These are phyloP conservation scores for Dolichopus griseipennis DNA, from an alignment of 2,888 invertebrate species.

Conservation along the genomic window DNA sequence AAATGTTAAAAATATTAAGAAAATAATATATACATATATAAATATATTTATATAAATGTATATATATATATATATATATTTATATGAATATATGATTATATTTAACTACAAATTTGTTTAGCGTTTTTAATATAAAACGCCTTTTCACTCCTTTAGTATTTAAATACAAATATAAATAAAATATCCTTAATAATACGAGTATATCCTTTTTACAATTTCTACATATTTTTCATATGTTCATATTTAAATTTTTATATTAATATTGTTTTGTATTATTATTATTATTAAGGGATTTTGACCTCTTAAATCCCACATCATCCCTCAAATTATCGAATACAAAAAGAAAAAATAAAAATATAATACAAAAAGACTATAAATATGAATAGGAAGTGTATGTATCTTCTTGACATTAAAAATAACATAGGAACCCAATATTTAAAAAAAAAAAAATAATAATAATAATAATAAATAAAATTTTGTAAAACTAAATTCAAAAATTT, in stretches of 20 bases:
- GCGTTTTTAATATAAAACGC: not conserved
- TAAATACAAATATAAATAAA: not conserved
- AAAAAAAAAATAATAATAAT: not conserved
- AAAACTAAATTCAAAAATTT: too few relatives aligned
- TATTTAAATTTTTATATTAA: too few relatives aligned
- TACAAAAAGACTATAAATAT: not conserved
- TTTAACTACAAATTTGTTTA: not conserved
- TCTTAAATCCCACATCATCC: slow-evolving; percentile 10
- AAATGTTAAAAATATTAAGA: too few relatives aligned
- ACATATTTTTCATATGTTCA: not conserved
- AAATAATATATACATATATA: too few relatives aligned
- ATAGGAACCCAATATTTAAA: not conserved
- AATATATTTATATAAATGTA: too few relatives aligned
- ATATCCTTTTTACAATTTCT: not conserved
- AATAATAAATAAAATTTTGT: not conserved
- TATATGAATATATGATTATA: too few relatives aligned
- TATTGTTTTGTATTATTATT: not conserved
- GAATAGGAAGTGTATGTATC: too few relatives aligned
- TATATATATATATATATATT: too few relatives aligned
- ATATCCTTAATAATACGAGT: not conserved
- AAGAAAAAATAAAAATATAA: not conserved
- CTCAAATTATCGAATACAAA: slow-evolving; percentile 8
- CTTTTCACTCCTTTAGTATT: not conserved
- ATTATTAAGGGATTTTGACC: not conserved
- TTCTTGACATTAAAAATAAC: not conserved